Percentiles rank a stretch among this genome's conserved stretches.
Conservation (phyloP, 2,113 vertebrate genomes). For the Noctilio leporinus region DNA sequence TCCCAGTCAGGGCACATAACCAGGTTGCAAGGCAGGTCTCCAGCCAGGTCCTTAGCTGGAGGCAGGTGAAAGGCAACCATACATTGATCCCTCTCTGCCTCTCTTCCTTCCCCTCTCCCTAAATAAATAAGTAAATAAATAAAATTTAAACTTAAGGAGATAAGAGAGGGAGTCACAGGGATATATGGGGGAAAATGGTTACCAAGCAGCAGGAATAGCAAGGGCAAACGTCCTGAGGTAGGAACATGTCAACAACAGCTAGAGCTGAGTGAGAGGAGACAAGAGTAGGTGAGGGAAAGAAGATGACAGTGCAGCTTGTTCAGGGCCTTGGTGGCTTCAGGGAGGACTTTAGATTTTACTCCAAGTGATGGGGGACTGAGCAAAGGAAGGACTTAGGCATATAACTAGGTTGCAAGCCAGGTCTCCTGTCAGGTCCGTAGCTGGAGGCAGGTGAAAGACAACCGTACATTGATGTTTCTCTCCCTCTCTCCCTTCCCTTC, state of each 20-base stretch:
- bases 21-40: too few relatives aligned
- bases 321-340: not conserved
- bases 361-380: not conserved
- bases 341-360: not conserved
- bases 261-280: not conserved
- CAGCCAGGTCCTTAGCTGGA: too few relatives aligned
- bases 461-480: too few relatives aligned
- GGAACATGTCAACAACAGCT: not conserved
- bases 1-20: too few relatives aligned
- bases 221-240: not conserved
- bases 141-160: not conserved
- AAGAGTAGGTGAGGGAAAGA: not conserved
- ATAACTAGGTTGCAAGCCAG: too few relatives aligned
- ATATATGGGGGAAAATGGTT: not conserved
- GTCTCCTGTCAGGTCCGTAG: too few relatives aligned
- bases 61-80: too few relatives aligned
- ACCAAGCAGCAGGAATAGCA: not conserved
- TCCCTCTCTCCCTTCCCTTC: too few relatives aligned
- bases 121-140: too few relatives aligned
- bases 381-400: not conserved
- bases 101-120: too few relatives aligned
- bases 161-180: not conserved
- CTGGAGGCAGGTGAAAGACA: too few relatives aligned
- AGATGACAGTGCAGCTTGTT: not conserved
- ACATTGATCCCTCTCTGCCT: too few relatives aligned